Evolutionary conservation across 2,888 invertebrate species (phyloP).

Genomic region (Cephonodes hylas): DNA sequence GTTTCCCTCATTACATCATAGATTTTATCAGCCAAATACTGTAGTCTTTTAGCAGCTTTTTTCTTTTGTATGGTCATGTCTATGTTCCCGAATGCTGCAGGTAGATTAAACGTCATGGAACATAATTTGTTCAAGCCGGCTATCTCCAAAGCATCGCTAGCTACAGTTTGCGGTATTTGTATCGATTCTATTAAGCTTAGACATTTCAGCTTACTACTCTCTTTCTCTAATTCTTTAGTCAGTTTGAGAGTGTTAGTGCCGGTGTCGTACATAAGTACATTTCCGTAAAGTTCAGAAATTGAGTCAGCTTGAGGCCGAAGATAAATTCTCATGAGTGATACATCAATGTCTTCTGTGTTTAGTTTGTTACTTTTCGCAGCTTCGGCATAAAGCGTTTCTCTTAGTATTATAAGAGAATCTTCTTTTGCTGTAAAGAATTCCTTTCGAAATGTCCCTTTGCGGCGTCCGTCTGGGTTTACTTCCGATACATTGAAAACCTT

Average conservation of each 20-base stretch:
- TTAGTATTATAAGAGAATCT: background rate
- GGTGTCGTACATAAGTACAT: background rate
- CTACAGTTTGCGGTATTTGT: background rate
- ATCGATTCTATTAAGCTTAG: background rate
- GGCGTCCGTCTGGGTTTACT: background rate
- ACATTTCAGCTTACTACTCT: background rate
- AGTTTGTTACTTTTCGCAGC: background rate
- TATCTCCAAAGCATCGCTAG: conserved; percentile 11
- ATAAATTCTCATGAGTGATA: background rate
- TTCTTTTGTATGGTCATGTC: conserved; percentile 1
- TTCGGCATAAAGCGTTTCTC: background rate
- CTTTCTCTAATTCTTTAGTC: too few relatives aligned
- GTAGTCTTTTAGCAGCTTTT: conserved; percentile 1
- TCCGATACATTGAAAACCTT: conserved; percentile 5
- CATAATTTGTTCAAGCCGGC: background rate
- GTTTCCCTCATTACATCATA: background rate
- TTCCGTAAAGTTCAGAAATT: background rate
- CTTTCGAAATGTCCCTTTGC: background rate
- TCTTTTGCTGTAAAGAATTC: conserved; percentile 8
- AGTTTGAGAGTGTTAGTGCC: conserved; percentile 2
- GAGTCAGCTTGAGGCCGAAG: background rate
- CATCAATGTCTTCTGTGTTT: background rate
- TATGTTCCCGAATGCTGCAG: background rate
- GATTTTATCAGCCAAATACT: background rate
- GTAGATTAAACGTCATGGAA: conserved; percentile 3